A percentile compares a stretch with the other conserved stretches of the same genome.
These are phyloP conservation scores for Scaptomyza parva DNA, from an alignment of 2,888 invertebrate genomes.

Conservation along the genomic window DNA sequence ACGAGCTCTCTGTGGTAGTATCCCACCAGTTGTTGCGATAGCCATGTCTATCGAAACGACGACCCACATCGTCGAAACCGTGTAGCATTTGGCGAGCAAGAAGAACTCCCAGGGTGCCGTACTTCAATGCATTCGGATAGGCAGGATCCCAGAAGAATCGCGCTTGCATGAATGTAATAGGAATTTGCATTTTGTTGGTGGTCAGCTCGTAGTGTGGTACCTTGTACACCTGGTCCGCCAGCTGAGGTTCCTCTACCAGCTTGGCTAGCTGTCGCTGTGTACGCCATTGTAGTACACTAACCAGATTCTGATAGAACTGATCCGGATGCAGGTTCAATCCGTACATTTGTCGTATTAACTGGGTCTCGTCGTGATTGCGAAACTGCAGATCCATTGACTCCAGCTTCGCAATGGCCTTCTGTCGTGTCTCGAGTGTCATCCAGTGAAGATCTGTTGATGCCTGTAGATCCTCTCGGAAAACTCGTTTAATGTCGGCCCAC, in stretches of 20 bases:
- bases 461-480: constrained; percentile 78
- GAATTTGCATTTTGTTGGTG: constrained; percentile 77
- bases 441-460: constrained; percentile 71
- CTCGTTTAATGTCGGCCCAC: constrained; percentile 79
- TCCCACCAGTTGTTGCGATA: constrained; percentile 82
- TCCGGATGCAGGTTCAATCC: constrained; percentile 54
- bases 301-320: constrained; percentile 75
- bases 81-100: constrained; percentile 82
- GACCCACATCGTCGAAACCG: constrained; percentile 80
- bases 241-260: constrained; percentile 65
- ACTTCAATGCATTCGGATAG: constrained; percentile 81
- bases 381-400: constrained; percentile 75
- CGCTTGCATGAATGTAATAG: constrained; percentile 79
- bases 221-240: constrained; percentile 60
- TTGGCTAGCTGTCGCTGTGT: constrained; percentile 63
- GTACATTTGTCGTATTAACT: constrained; percentile 62
- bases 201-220: constrained; percentile 74
- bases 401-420: constrained; percentile 72
- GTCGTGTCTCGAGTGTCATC: constrained; percentile 75
- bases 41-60: constrained; percentile 77
- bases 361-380: constrained; percentile 59
- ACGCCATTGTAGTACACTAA: constrained; percentile 75
- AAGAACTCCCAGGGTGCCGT: constrained; percentile 77
- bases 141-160: constrained; percentile 82
- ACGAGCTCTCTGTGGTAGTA: constrained; percentile 60